These are phyloP conservation scores for Oryzias woworae DNA, from an alignment of 2,113 vertebrate species.

Conservation along the genomic window DNA sequence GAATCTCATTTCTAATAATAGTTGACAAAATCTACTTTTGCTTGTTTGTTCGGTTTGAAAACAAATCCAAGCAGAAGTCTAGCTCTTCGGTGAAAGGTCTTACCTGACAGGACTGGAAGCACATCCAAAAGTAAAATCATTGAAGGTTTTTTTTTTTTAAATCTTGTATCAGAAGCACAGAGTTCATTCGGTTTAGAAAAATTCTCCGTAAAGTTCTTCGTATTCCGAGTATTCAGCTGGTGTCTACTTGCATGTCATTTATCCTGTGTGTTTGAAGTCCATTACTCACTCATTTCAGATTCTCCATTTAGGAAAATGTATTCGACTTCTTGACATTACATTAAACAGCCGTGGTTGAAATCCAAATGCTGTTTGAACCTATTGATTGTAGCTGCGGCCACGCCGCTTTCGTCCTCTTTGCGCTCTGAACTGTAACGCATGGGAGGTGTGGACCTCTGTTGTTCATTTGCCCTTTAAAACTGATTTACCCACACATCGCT, in stretches of 20 bases:
- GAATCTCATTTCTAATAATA: too few species aligned
- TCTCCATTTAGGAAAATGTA: slow-evolving; percentile 9
- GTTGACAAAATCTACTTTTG: too few species aligned
- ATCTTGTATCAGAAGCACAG: background rate
- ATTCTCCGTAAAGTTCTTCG: too few species aligned
- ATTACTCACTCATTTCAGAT: background rate
- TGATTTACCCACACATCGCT: slow-evolving; percentile 11
- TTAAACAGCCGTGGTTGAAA: background rate
- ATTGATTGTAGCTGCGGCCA: background rate
- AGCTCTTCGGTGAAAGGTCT: too few species aligned
- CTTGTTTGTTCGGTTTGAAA: too few species aligned
- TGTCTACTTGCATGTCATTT: background rate
- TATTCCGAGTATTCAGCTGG: background rate
- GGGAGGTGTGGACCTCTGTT: background rate
- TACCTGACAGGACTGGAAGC: too few species aligned
- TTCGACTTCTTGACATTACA: slow-evolving; percentile 1
- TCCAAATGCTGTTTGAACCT: slow-evolving; percentile 1
- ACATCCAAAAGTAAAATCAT: too few species aligned
- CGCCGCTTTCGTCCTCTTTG: background rate
- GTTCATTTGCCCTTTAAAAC: slow-evolving; percentile 15
- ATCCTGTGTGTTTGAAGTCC: background rate
- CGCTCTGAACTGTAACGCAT: slow-evolving; percentile 1
- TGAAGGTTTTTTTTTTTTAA: too few species aligned
- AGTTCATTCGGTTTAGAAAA: background rate
- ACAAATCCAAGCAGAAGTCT: too few species aligned